phyloP scores from a whole-genome alignment of 2,113 vertebrate genomes.

The Ginglymostoma cirratum region DNA sequence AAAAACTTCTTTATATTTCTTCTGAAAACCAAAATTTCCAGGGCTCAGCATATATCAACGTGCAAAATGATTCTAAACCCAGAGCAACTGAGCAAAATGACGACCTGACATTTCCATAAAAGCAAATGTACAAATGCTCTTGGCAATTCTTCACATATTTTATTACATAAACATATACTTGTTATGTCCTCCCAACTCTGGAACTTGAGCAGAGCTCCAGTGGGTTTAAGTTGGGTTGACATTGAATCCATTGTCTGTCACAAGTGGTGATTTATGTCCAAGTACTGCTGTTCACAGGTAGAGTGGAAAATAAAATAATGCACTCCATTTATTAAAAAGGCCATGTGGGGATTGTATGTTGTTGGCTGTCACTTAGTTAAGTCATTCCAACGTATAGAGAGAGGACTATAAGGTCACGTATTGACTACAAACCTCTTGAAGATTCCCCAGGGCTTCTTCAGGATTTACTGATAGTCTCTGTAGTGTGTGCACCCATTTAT shows the following conservation, averaged over 20 bases:
- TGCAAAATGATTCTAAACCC: neutral
- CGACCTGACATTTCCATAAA: neutral
- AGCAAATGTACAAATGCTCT: neutral
- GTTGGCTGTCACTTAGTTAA: slow-evolving; percentile 19
- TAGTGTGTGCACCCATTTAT: neutral
- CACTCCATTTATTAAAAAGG: slow-evolving; percentile 26
- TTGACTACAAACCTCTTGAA: slow-evolving; percentile 6
- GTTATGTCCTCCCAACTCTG: neutral
- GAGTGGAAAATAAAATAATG: slow-evolving; percentile 28
- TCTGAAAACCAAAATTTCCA: neutral
- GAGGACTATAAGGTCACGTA: neutral
- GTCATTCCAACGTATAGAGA: neutral
- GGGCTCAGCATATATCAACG: neutral
- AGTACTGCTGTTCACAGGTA: neutral
- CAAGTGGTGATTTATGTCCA: neutral
- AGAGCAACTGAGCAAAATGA: neutral
- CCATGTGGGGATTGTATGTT: neutral
- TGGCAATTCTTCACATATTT: neutral
- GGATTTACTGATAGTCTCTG: slow-evolving; percentile 18
- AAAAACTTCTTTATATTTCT: neutral
- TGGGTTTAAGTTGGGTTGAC: slow-evolving; percentile 5
- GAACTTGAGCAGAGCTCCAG: neutral
- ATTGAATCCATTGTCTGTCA: slow-evolving; percentile 14
- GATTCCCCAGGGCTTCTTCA: neutral
- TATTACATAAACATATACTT: neutral